Percentiles rank a stretch among this genome's conserved stretches.
Evolutionary conservation across 2,113 vertebrate genomes (phyloP).

Genomic region (Pseudopodoces humilis): DNA sequence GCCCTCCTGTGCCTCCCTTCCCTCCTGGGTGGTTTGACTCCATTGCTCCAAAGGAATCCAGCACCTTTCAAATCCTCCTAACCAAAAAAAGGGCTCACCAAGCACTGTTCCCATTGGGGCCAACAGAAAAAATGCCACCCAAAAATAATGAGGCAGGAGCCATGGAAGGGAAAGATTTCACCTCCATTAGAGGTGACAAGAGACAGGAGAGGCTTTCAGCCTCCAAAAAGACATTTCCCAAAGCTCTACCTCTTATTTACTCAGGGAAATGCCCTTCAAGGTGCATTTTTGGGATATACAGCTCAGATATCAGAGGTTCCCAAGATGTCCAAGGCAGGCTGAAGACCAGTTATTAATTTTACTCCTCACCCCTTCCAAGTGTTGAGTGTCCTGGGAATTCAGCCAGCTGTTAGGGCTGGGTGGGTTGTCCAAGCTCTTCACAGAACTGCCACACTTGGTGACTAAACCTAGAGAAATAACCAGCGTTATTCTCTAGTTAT

Average conservation of each 20-base stretch:
- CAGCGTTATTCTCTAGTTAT: no score
- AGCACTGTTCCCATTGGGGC: not conserved
- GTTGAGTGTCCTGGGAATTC: not conserved
- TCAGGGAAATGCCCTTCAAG: not conserved
- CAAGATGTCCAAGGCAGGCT: not conserved
- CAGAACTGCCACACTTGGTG: not conserved
- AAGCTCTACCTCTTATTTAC: not conserved
- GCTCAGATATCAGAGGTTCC: not conserved
- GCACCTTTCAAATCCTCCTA: not conserved
- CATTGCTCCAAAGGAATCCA: not conserved
- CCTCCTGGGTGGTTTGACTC: not conserved
- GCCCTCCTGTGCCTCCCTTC: not conserved
- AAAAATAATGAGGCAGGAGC: not conserved
- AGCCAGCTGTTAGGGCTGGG: not conserved
- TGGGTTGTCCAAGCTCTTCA: not conserved
- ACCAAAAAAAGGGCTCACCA: not conserved
- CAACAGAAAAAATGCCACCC: not conserved
- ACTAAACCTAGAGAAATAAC: not conserved
- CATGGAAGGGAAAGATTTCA: not conserved
- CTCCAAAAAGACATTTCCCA: not conserved
- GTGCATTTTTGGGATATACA: not conserved
- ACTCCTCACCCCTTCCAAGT: not conserved
- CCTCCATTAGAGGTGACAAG: not conserved
- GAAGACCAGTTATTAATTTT: not conserved
- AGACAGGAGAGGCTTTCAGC: not conserved